Evolutionary conservation across 2,888 invertebrate species (phyloP).

Genomic region (Phalangium opilio): DNA sequence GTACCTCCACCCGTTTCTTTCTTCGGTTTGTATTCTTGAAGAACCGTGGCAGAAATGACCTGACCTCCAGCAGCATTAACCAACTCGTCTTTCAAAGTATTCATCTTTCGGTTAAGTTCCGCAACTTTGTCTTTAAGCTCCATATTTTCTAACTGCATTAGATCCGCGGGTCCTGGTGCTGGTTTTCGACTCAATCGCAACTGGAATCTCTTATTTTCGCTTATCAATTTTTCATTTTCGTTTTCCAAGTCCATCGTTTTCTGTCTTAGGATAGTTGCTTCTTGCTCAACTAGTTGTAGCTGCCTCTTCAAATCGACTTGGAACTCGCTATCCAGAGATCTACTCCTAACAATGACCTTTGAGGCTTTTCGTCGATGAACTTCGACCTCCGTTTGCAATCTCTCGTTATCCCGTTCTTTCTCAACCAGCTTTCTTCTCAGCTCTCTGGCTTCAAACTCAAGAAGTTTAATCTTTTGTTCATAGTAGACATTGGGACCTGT

Average conservation of each 20-base stretch:
- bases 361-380: constrained; percentile 29
- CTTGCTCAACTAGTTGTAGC: constrained; percentile 59
- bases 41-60: not conserved
- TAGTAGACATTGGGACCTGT: constrained; percentile 36
- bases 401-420: constrained; percentile 58
- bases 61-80: constrained; percentile 5
- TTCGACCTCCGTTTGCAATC: constrained; percentile 55
- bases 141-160: constrained; percentile 27
- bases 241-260: constrained; percentile 43
- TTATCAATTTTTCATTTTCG: constrained; percentile 56
- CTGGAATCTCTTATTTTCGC: constrained; percentile 56
- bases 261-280: constrained; percentile 48
- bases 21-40: constrained; percentile 13
- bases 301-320: constrained; percentile 52
- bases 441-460: constrained; percentile 51
- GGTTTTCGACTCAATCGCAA: constrained; percentile 29
- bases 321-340: constrained; percentile 30
- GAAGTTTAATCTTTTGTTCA: constrained; percentile 44
- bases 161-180: constrained; percentile 21
- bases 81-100: constrained; percentile 11
- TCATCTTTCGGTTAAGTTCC: constrained; percentile 40
- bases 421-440: constrained; percentile 57
- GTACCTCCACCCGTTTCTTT: constrained; percentile 6
- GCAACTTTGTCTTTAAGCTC: constrained; percentile 45
- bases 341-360: constrained; percentile 26